Evolutionary conservation across 2,888 invertebrate genomes (phyloP), one percentile per base, ranked within the genome.

Genomic region (Patella ulyssiponensis): DNA sequence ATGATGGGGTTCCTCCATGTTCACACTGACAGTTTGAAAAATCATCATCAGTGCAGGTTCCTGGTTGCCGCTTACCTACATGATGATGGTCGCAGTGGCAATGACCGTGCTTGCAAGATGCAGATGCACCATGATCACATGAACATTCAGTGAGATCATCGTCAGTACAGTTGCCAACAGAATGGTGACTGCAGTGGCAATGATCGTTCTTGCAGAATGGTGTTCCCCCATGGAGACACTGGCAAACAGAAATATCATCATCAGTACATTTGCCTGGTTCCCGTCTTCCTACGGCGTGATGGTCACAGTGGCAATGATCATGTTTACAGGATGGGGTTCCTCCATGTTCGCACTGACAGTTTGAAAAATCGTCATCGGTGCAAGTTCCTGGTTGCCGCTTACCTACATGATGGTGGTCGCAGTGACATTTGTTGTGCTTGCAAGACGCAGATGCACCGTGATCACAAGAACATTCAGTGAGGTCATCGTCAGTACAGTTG

Each of bases 1-100:
- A 64, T 12, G 64, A 20, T 64, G 64, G 64, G 64, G 64, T 64
- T 64, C 64, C 64, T 23, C 64, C 64, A 64, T 64, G 64, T 64
- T 20, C 20, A 11, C 64, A 64, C 3, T 20, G 23, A 14, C 64
- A 64, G 64, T 23, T 64, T 11, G 20, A 23, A 14, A 64, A 64
- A 64, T 64, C 64, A 23, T 64, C 64, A 64, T 64, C 64, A 0
- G 64, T 64, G 14, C 64, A 64, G 1, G 64, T 64, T 5, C 64
- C 64, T 23, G 64, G 64, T 64, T 64, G 11, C 14, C 64, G 20
- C 64, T 64, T 64, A 12, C 64, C 64, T 23, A 64, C 23, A 14
- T 23, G 64, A 23, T 64, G 64, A 64, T 64, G 64, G 20, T 15
- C 20, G 64, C 64, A 64, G 64, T 64, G 64, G 3, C 12, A 64